Evolutionary conservation across 2,888 invertebrate species (phyloP).

Genomic region (Sycophila texana): DNA sequence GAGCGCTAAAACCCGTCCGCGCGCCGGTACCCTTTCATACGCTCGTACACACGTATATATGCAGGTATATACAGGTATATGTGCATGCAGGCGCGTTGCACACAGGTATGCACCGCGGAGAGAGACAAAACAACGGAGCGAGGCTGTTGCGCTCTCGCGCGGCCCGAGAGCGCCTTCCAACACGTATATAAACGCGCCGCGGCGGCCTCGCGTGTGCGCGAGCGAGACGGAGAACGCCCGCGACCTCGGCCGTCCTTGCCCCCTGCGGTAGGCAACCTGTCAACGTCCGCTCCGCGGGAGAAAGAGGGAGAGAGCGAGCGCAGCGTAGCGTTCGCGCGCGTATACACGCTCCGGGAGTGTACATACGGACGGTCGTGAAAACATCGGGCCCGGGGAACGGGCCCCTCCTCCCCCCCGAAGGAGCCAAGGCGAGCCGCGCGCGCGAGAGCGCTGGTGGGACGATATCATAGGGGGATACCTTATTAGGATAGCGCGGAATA

Average conservation of each 20-base stretch:
- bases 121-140: slow-evolving; percentile 26
- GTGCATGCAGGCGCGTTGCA: slow-evolving; percentile 10
- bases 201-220: neutral
- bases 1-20: slow-evolving; percentile 13
- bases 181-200: neutral
- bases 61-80: neutral
- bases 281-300: slow-evolving; percentile 57
- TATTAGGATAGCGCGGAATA: slow-evolving; percentile 55
- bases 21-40: neutral
- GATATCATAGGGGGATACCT: slow-evolving; percentile 50
- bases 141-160: too few species aligned
- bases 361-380: slow-evolving; percentile 40
- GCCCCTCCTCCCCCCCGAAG: neutral
- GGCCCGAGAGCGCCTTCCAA: too few species aligned
- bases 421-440: neutral
- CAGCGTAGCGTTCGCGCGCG: neutral
- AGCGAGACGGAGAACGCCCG: slow-evolving; percentile 45
- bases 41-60: neutral
- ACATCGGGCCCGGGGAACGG: slow-evolving; percentile 29
- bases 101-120: slow-evolving; percentile 5
- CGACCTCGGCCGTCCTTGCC: slow-evolving; percentile 76
- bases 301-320: too few species aligned
- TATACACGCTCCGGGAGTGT: neutral
- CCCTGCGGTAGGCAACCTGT: slow-evolving; percentile 70
- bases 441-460: slow-evolving; percentile 24